These are phyloP conservation scores for Oplegnathus fasciatus DNA, from an alignment of 2,113 vertebrate species.

Conservation along the genomic window DNA sequence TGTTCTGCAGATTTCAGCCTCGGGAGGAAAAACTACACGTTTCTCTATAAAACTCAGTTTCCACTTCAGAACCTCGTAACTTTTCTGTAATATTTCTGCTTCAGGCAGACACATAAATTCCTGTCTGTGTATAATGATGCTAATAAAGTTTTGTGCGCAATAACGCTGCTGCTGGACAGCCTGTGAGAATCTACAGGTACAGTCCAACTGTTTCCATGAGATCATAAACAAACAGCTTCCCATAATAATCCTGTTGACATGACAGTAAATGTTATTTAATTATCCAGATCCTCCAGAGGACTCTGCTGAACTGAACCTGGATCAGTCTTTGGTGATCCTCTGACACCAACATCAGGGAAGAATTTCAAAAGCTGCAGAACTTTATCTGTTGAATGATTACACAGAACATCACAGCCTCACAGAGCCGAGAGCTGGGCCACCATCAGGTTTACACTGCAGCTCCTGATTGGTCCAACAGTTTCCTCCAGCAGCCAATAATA, in stretches of 20 bases:
- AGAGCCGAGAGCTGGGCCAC: too few species aligned
- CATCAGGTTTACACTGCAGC: too few species aligned
- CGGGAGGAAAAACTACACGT: not conserved
- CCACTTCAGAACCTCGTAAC: slow-evolving; percentile 35
- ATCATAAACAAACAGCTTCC: slow-evolving; percentile 1
- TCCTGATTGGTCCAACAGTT: too few species aligned
- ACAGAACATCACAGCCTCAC: too few species aligned
- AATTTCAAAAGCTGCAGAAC: too few species aligned
- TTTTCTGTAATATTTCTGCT: not conserved
- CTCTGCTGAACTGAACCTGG: too few species aligned
- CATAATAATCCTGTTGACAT: not conserved
- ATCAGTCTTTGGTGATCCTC: too few species aligned
- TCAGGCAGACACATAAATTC: slow-evolving; percentile 50
- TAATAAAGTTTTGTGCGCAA: slow-evolving; percentile 35
- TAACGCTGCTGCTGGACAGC: not conserved
- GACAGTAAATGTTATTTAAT: not conserved
- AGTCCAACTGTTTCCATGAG: slow-evolving; percentile 10
- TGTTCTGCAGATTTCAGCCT: slow-evolving; percentile 8
- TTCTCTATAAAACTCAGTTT: slow-evolving; percentile 28
- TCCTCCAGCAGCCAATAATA: too few species aligned
- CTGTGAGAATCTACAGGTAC: not conserved
- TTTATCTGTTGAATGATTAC: too few species aligned
- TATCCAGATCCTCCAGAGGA: too few species aligned
- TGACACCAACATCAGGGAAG: too few species aligned
- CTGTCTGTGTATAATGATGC: slow-evolving; percentile 45